Conservation (phyloP, 2,797 vertebrate species). For the Acanthiza pusilla region DNA sequence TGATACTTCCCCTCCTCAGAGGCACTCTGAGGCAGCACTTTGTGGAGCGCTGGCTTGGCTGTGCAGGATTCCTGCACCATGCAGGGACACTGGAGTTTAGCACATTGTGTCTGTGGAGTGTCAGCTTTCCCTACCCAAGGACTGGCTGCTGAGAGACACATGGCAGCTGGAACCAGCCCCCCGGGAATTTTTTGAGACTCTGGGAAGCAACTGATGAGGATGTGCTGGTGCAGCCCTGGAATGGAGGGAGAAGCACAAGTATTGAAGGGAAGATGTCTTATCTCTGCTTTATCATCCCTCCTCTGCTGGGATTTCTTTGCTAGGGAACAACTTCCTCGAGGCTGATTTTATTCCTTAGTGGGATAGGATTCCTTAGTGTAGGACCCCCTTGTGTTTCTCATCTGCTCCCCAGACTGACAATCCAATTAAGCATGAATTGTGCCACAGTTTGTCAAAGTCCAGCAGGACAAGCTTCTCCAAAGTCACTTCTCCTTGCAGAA, state of each 20-base stretch:
- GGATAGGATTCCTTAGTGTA: neutral
- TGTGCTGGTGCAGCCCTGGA: neutral
- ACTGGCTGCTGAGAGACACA: neutral
- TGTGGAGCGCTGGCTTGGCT: neutral
- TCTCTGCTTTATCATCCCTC: neutral
- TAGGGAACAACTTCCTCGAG: neutral
- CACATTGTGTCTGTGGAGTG: neutral
- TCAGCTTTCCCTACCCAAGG: neutral
- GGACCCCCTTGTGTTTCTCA: neutral
- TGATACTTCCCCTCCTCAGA: neutral
- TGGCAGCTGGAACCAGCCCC: conserved; percentile 6
- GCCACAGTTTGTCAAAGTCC: neutral
- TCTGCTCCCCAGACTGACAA: neutral
- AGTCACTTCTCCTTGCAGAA: neutral
- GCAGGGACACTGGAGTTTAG: neutral
- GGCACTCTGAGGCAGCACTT: neutral
- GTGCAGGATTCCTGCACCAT: accelerated
- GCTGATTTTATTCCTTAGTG: neutral
- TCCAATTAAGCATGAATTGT: neutral
- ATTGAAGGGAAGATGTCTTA: neutral
- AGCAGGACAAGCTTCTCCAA: neutral
- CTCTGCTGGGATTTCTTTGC: neutral
- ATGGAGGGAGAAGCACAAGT: neutral
- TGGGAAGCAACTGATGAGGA: neutral
- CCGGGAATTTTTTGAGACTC: neutral